phyloP scores from a whole-genome alignment of 2,113 vertebrate genomes.

The Perca schrenkii region DNA sequence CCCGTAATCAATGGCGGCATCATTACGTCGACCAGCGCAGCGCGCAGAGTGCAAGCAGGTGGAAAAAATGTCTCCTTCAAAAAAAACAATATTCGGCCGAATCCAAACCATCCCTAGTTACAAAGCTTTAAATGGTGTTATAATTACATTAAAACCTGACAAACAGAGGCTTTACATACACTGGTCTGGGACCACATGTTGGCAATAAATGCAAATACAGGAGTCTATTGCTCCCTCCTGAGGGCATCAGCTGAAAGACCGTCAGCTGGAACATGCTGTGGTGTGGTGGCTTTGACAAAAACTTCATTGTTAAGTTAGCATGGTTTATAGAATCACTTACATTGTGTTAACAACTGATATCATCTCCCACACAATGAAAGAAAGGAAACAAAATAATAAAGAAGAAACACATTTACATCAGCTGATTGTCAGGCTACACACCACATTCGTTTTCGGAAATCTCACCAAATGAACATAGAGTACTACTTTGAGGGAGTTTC shows the following conservation, averaged over 20 bases:
- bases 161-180: not conserved
- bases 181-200: too few species aligned
- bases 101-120: too few species aligned
- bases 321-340: not conserved
- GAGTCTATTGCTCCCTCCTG: not conserved
- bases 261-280: not conserved
- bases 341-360: not conserved
- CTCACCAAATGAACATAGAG: not conserved
- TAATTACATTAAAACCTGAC: too few species aligned
- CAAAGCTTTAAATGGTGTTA: too few species aligned
- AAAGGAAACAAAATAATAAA: not conserved
- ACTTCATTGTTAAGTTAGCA: not conserved
- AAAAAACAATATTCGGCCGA: too few species aligned
- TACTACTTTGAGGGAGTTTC: not conserved
- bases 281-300: not conserved
- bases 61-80: too few species aligned
- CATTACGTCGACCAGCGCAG: too few species aligned
- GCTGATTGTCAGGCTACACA: not conserved
- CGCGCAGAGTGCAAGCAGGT: too few species aligned
- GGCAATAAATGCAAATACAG: not conserved
- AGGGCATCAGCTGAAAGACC: constrained; percentile 8
- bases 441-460: not conserved
- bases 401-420: not conserved
- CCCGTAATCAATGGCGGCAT: too few species aligned
- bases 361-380: not conserved